A percentile compares a stretch with the other conserved stretches of the same genome.
These are phyloP conservation scores for Carposina sasakii DNA, from an alignment of 1,140 invertebrate genomes.

Conservation along the genomic window DNA sequence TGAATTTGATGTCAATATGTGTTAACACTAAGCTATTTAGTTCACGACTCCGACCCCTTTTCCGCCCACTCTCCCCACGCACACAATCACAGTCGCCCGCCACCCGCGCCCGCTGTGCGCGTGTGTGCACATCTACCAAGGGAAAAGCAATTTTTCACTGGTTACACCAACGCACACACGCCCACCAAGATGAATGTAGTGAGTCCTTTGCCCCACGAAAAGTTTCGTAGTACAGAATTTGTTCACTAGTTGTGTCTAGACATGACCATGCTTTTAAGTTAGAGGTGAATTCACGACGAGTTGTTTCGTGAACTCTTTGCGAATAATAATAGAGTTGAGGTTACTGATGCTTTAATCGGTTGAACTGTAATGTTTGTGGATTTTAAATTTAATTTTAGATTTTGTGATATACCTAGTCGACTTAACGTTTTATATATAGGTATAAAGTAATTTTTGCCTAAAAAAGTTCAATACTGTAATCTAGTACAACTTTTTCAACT, in stretches of 20 bases:
- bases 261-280: conserved; percentile 67
- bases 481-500: no score
- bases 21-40: conserved; percentile 73
- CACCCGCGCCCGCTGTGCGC: conserved; percentile 22
- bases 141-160: conserved; percentile 68
- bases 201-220: conserved; percentile 62
- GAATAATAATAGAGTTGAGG: conserved; percentile 42
- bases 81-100: conserved; percentile 30
- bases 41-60: conserved; percentile 63
- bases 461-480: no score
- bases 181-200: conserved; percentile 47
- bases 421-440: no score
- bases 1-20: conserved; percentile 73
- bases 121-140: conserved; percentile 48
- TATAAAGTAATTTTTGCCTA: no score
- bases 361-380: no score
- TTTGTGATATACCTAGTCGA: no score
- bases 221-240: conserved; percentile 69
- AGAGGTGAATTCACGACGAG: conserved; percentile 57
- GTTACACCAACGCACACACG: conserved; percentile 51
- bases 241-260: conserved; percentile 69
- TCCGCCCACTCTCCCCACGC: conserved; percentile 36
- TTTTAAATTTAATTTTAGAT: no score
- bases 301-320: conserved; percentile 49
- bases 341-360: no score